These are phyloP conservation scores for Epizoanthus illoricatus DNA, from an alignment of 92 coral and sea anemone genomes.

Conservation along the genomic window DNA sequence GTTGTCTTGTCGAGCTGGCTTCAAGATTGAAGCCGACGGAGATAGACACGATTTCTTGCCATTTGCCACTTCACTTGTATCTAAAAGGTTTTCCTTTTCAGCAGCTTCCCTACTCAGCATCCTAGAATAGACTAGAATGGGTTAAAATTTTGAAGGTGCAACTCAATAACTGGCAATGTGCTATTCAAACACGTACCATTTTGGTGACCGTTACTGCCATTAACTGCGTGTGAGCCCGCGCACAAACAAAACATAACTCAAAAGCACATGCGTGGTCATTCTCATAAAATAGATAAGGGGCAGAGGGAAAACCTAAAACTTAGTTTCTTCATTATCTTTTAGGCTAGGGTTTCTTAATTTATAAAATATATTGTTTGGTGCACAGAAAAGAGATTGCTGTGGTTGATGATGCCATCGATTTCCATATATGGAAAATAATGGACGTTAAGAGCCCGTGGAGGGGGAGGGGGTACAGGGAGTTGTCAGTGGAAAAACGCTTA, in stretches of 20 bases:
- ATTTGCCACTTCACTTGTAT: slow-evolving; percentile 46
- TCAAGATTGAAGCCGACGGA: slow-evolving; percentile 26
- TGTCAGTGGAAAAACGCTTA: too few relatives aligned
- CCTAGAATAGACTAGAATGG: slow-evolving; percentile 55
- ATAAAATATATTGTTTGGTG: too few relatives aligned
- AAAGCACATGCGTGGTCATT: slow-evolving; percentile 8
- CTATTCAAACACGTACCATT: slow-evolving; percentile 87
- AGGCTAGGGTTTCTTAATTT: too few relatives aligned
- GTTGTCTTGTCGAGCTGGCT: slow-evolving; percentile 21
- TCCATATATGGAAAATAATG: too few relatives aligned
- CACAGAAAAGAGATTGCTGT: too few relatives aligned
- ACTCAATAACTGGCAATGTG: neutral
- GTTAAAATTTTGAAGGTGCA: slow-evolving; percentile 11
- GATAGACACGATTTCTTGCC: slow-evolving; percentile 38
- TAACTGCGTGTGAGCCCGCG: slow-evolving; percentile 73
- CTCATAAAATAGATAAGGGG: neutral
- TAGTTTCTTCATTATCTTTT: neutral
- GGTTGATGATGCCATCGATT: too few relatives aligned
- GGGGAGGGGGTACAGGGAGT: too few relatives aligned
- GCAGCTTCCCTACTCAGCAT: slow-evolving; percentile 50
- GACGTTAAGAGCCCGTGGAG: too few relatives aligned
- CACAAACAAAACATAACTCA: neutral
- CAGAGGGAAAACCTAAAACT: neutral
- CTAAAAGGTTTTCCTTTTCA: slow-evolving; percentile 68
- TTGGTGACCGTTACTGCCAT: slow-evolving; percentile 78